Evolutionary conservation across 1,140 invertebrate genomes (phyloP), one percentile per base, ranked within the genome.

Genomic region (Hyphantria cunea): DNA sequence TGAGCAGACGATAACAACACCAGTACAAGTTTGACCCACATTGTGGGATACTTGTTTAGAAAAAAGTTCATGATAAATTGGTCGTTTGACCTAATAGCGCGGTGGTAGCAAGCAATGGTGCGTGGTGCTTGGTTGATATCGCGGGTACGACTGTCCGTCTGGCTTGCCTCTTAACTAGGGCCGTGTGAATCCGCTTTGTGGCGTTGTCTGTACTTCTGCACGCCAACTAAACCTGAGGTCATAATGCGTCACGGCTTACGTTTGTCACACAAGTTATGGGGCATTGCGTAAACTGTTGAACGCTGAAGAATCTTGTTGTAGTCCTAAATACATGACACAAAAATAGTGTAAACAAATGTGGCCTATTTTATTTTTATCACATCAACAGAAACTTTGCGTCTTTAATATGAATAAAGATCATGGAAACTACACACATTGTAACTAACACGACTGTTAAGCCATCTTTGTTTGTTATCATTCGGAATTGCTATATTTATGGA

Each of bases 141-240:
- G 82, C 80, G 82, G 64, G 70, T 59, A 68, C 72, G 81, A 87
- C 84, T 87, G 80, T 74, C 69, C 52, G 67, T 45, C 53, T 61
- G 49, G 48, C 50, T 70, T 66, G 64, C 68, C 74, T 74, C 66
- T 74, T 71, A 68, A 74, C 72, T 68, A 68, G 73, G 68, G 75
- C 78, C 86, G 84, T 85, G 86, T 78, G 86, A 89, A 84, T 75
- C 64, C 70, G 48, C 80, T 77, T 78, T 84, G 82, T 86, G 12
- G 10, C 41, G 9, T 59, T 85, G 66, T 66, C 51, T 55, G 34
- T 68, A 34, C 65, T 58, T 59, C 51, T 66, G 63, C 55, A 45
- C 42, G 39, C 56, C 47, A 37, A 58, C 59, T 55, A 61, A 11
- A 55, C 64, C 66, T 56, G 58, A 68, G 56, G 56, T 60, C 56